These are phyloP conservation scores for Pangasius mekongensis DNA, from an alignment of 2,797 vertebrate genomes.

Conservation along the genomic window DNA sequence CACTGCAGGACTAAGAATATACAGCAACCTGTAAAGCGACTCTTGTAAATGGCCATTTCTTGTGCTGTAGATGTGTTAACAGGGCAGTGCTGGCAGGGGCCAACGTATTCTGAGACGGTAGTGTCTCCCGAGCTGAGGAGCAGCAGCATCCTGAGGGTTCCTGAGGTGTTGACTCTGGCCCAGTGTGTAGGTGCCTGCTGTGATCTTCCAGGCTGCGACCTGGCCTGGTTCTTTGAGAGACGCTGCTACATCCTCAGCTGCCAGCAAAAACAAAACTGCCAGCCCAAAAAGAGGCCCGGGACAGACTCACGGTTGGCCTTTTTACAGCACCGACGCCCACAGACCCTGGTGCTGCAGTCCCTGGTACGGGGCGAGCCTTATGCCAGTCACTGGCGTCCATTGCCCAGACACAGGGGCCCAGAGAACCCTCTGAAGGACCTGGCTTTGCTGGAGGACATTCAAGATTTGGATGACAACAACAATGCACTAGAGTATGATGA, in stretches of 20 bases:
- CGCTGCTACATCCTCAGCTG: constrained; percentile 89
- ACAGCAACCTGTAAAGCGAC: neutral
- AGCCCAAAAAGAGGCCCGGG: constrained; percentile 76
- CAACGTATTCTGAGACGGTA: constrained; percentile 78
- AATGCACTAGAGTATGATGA: constrained; percentile 74
- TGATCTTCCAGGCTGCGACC: constrained; percentile 80
- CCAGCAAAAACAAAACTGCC: constrained; percentile 77
- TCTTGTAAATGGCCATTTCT: constrained; percentile 1
- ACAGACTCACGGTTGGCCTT: constrained; percentile 82
- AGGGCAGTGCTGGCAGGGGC: constrained; percentile 84
- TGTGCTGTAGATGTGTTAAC: constrained; percentile 73
- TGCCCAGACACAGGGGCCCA: constrained; percentile 56
- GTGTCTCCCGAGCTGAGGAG: constrained; percentile 81
- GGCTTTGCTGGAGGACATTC: constrained; percentile 70
- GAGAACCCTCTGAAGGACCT: constrained; percentile 72
- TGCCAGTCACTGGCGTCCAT: constrained; percentile 61
- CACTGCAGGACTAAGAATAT: neutral
- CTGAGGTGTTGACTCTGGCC: constrained; percentile 71
- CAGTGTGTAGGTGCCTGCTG: constrained; percentile 85
- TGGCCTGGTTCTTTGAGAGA: constrained; percentile 87
- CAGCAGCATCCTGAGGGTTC: constrained; percentile 79
- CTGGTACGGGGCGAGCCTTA: constrained; percentile 75
- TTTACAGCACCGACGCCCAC: constrained; percentile 75
- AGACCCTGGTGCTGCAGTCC: constrained; percentile 72
- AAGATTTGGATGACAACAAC: constrained; percentile 69